phyloP scores from a whole-genome alignment of 2,888 invertebrate genomes.

The Drosophila kambysellisi region DNA sequence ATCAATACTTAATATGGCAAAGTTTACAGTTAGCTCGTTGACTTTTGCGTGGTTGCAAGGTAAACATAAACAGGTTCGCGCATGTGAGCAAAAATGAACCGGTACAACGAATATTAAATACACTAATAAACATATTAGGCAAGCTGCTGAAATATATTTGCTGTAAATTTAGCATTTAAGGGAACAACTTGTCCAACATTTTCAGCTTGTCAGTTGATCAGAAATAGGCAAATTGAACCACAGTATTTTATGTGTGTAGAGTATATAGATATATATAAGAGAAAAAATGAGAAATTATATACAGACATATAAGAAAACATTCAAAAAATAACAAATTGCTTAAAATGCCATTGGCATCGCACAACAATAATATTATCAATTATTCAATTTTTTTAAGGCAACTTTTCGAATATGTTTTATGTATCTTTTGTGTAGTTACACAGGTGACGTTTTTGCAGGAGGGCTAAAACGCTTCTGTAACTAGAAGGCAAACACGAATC shows the following conservation, averaged over 20 bases:
- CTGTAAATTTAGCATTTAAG: not conserved
- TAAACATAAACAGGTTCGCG: not conserved
- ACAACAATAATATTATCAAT: conserved; percentile 2
- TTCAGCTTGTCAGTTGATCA: not conserved
- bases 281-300: not conserved
- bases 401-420: not conserved
- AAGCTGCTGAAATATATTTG: not conserved
- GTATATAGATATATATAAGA: not conserved
- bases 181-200: not conserved
- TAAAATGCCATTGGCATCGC: not conserved
- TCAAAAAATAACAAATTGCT: not conserved
- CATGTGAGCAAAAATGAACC: not conserved
- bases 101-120: not conserved
- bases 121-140: not conserved
- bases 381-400: not conserved
- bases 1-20: not conserved
- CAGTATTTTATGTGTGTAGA: not conserved
- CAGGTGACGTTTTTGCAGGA: not conserved
- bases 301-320: not conserved
- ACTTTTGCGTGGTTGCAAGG: conserved; percentile 9
- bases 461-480: not conserved
- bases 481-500: conserved; percentile 51
- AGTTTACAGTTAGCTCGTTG: not conserved
- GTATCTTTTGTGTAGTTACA: not conserved
- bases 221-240: not conserved